Conservation (phyloP, 2,797 vertebrate genomes). For the Cygnus olor region DNA sequence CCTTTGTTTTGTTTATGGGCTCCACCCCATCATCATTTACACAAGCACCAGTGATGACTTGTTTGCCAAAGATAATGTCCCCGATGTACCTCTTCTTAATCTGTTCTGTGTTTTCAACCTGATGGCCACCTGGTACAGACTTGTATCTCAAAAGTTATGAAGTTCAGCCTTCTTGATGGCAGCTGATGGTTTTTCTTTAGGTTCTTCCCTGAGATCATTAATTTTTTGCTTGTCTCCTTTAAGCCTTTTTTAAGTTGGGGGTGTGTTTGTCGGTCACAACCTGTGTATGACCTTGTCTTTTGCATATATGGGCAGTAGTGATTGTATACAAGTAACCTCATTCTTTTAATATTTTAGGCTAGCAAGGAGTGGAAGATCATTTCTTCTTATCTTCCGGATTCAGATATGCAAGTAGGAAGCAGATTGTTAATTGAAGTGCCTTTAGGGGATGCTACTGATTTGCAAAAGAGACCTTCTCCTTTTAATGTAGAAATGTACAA, state of each 20-base stretch:
- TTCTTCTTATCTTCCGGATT: slow-evolving; percentile 74
- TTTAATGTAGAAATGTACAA: slow-evolving; percentile 82
- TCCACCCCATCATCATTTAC: background rate
- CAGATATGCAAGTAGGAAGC: slow-evolving; percentile 25
- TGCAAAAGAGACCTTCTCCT: slow-evolving; percentile 22
- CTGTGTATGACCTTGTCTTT: background rate
- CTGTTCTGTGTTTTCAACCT: background rate
- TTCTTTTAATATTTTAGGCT: slow-evolving; percentile 67
- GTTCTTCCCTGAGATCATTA: background rate
- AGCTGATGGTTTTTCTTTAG: background rate
- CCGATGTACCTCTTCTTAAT: background rate
- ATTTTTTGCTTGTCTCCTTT: background rate
- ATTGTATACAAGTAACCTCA: background rate
- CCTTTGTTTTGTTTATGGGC: background rate
- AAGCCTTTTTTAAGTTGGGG: background rate
- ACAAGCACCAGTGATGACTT: background rate
- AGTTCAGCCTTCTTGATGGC: background rate
- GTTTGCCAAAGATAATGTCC: background rate
- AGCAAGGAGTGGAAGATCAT: slow-evolving; percentile 85
- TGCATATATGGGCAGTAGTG: background rate
- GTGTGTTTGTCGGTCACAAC: accelerated
- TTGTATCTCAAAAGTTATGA: background rate
- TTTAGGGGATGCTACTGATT: slow-evolving; percentile 63
- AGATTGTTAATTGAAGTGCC: slow-evolving; percentile 70
- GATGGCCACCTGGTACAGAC: background rate